These are phyloP conservation scores for Aricia agestis DNA, from an alignment of 1,140 invertebrate genomes.

Conservation along the genomic window DNA sequence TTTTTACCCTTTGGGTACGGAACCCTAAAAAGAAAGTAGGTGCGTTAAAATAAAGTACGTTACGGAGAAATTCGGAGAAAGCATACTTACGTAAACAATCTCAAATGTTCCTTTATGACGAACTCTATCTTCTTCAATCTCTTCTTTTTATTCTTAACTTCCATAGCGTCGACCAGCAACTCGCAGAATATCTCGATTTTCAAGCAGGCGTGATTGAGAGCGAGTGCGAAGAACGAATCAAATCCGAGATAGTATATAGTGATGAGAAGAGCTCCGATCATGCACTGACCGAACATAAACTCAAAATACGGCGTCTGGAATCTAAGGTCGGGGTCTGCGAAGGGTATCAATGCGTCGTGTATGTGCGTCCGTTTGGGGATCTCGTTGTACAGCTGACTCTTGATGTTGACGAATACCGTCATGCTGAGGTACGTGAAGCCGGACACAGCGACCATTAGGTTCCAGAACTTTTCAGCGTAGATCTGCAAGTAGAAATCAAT, in stretches of 20 bases:
- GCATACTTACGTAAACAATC: conserved; percentile 19
- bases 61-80: conserved; percentile 1
- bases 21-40: not conserved
- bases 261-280: conserved; percentile 17
- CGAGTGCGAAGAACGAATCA: conserved; percentile 22
- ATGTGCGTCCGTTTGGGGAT: conserved; percentile 37
- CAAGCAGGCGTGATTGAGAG: conserved; percentile 25
- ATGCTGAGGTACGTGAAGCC: conserved; percentile 36
- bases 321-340: conserved; percentile 28
- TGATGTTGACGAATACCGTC: conserved; percentile 31
- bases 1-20: too few species aligned
- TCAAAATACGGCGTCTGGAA: conserved; percentile 41
- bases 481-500: conserved; percentile 24
- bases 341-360: conserved; percentile 40
- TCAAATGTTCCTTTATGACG: conserved; percentile 24
- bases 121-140: conserved; percentile 16
- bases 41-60: not conserved
- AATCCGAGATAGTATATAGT: conserved; percentile 20
- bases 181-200: conserved; percentile 25
- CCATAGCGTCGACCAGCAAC: conserved; percentile 21
- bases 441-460: conserved; percentile 24
- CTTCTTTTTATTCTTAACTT: not conserved
- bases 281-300: conserved; percentile 34
- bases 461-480: conserved; percentile 39
- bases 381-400: conserved; percentile 31